Conservation (phyloP, 2,113 vertebrate genomes). For the Bos indicus region DNA sequence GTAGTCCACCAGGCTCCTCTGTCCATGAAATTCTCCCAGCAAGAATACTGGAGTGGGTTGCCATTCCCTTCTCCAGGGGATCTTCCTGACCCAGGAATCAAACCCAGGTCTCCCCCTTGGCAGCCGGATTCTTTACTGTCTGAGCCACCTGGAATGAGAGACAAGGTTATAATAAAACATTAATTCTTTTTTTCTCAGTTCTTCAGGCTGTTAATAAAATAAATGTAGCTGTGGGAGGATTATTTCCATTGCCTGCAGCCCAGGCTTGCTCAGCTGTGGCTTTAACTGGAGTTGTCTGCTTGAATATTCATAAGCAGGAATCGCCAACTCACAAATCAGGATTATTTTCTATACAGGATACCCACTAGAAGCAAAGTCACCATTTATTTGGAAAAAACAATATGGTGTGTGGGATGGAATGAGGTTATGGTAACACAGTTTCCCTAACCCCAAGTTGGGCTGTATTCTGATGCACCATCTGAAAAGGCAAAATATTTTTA, state of each 20-base stretch:
- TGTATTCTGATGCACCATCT: slow-evolving; percentile 50
- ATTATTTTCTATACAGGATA: slow-evolving; percentile 24
- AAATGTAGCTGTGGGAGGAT: neutral
- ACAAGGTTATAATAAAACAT: neutral
- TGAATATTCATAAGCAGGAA: slow-evolving; percentile 62
- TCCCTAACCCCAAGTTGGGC: slow-evolving; percentile 35
- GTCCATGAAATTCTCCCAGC: neutral
- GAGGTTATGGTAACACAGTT: slow-evolving; percentile 40
- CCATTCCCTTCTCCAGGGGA: neutral
- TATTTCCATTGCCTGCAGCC: slow-evolving; percentile 6
- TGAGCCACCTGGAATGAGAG: neutral
- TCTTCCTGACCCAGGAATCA: neutral
- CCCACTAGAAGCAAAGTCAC: slow-evolving; percentile 26
- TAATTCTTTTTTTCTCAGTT: neutral
- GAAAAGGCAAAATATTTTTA: slow-evolving; percentile 67
- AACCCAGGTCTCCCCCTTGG: neutral
- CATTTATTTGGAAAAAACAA: slow-evolving; percentile 57
- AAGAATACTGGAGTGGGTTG: neutral
- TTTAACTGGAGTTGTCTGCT: slow-evolving; percentile 39
- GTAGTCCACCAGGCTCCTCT: neutral
- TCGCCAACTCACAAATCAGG: slow-evolving; percentile 5
- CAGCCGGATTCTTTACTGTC: neutral
- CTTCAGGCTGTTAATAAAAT: neutral
- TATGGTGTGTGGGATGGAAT: slow-evolving; percentile 61
- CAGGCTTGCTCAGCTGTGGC: neutral